Base-by-base conservation (phyloP, 2,888 invertebrate genomes). In the Lasioglossum calceatum region DNA sequence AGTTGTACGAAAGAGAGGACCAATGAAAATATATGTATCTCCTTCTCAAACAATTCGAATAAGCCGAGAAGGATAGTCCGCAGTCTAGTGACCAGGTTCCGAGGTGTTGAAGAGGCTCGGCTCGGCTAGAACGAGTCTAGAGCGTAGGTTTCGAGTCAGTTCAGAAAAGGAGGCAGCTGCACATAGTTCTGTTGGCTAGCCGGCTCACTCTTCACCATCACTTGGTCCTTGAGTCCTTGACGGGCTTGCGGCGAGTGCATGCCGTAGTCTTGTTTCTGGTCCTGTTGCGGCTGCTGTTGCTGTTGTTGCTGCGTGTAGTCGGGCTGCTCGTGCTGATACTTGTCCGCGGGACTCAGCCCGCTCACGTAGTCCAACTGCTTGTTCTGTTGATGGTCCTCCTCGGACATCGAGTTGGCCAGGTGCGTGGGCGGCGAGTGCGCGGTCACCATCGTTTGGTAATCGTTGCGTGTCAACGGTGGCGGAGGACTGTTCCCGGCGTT, bases 121-220 rank as follows among this genome's bases (percentile, higher is more conserved):
- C 39, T 79, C 75, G 44, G 76, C 77, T 87, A 87, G 70, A 87
- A 78, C 76, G 82, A 90, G 89, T 87, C 91, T 92, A 91, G 93
- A 92, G 88, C 92, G 90, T 88, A 94, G 93, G 92, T 92, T 93
- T 93, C 94, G 94, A 93, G 94, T 95, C 96, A 97, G 96, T 97
- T 97, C 97, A 97, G 96, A 97, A 97, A 97, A 97, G 97, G 97
- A 96, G 97, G 97, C 95, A 97, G 95, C 80, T 97, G 96, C 67
- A 97, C 97, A 93, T 97, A 97, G 76, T 96, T 96, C 93, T 97
- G 97, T 95, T 96, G 92, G 94, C 94, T 93, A 70, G 95, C 96
- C 39, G 96, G 96, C 92, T 97, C 97, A 96, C 96, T 96, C 91
- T 97, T 97, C 78, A 96, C 96, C 79, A 95, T 91, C 27, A 94